A percentile compares a stretch with the other conserved stretches of the same genome.
phyloP scores from a whole-genome alignment of 2,113 vertebrate genomes.

The Hemibagrus wyckioides region DNA sequence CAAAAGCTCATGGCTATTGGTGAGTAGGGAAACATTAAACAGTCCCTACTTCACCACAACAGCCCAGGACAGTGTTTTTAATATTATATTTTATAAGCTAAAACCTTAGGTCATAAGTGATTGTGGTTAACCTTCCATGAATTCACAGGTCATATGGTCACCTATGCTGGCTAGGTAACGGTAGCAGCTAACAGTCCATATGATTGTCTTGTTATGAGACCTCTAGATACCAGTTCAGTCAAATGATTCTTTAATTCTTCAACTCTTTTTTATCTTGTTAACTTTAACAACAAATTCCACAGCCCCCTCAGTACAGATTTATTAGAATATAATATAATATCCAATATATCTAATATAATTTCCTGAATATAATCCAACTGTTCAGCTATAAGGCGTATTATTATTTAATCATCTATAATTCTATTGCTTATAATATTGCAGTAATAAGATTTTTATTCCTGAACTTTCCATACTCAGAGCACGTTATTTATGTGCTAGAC shows the following conservation, averaged over 20 bases:
- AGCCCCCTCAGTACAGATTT: background rate
- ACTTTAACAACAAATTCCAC: background rate
- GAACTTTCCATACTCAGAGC: background rate
- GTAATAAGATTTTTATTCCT: background rate
- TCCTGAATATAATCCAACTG: background rate
- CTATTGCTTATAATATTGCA: background rate
- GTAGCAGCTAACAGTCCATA: background rate
- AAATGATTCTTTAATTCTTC: background rate
- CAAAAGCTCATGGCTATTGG: background rate
- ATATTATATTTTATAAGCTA: background rate
- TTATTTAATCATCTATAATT: background rate
- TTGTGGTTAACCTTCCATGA: background rate
- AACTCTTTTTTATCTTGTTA: background rate
- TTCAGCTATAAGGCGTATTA: too few species aligned
- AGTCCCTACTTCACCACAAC: background rate
- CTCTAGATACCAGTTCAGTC: background rate
- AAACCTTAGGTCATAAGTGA: background rate
- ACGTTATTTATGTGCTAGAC: background rate
- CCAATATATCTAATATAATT: too few species aligned
- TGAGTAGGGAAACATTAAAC: background rate
- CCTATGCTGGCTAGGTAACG: background rate
- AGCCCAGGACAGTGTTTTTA: background rate
- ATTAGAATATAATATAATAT: too few species aligned
- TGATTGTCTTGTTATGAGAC: background rate
- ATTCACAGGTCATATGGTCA: background rate